These are phyloP conservation scores for Drosophila subobscura DNA, from an alignment of 1,140 invertebrate genomes.

Conservation along the genomic window DNA sequence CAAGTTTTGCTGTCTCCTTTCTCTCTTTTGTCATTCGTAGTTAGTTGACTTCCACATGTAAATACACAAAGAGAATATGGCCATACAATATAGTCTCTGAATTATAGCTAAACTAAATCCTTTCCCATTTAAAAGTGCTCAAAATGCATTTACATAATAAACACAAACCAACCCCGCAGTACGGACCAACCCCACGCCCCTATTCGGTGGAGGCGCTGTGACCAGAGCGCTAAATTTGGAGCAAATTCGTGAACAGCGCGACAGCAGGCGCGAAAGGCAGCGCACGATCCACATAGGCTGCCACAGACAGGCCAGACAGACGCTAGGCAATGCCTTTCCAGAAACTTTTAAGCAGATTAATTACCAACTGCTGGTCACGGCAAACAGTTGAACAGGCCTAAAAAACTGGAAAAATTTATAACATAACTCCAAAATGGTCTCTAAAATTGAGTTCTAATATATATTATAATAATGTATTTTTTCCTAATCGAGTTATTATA, in stretches of 20 bases:
- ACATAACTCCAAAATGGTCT: too few species aligned
- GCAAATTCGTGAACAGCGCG: conserved; percentile 33
- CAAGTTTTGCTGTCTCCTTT: conserved; percentile 18
- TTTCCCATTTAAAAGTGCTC: conserved; percentile 8
- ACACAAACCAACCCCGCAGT: background rate
- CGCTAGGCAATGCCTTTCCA: conserved; percentile 17
- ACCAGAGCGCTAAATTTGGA: conserved; percentile 16
- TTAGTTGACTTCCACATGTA: too few species aligned
- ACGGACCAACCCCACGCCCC: conserved; percentile 5
- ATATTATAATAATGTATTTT: too few species aligned
- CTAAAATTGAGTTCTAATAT: too few species aligned
- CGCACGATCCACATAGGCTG: conserved; percentile 19
- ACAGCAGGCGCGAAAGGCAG: conserved; percentile 22
- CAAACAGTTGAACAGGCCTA: background rate
- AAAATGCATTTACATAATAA: conserved; percentile 23
- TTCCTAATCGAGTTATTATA: too few species aligned
- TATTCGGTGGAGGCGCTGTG: background rate
- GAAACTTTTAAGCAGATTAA: conserved; percentile 17
- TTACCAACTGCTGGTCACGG: conserved; percentile 15
- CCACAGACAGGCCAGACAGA: conserved; percentile 7
- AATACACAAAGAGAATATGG: too few species aligned
- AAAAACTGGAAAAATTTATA: too few species aligned
- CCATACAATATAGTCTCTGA: too few species aligned
- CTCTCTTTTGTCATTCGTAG: too few species aligned
- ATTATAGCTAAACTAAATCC: background rate